Base-by-base conservation (phyloP, 2,888 invertebrate species). In the Biston betularia region DNA sequence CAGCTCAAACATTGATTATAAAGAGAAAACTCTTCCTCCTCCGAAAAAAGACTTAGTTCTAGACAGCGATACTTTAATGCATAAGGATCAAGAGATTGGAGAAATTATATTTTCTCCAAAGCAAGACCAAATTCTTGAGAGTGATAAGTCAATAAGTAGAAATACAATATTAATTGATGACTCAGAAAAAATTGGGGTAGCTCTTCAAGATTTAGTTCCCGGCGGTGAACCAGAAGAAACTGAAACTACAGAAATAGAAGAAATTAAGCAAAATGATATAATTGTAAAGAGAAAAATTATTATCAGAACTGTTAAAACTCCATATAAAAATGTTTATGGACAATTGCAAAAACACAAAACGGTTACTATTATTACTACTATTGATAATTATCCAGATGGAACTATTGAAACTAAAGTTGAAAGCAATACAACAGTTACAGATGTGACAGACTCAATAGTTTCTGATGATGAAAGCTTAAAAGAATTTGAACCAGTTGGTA, bases 401-500 rank as follows among this genome's bases (percentile, higher is more conserved):
- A 72, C 76, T n/a, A 52, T 71, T 6, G 70, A 68, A 65, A 78
- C 77, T 10, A 76, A 77, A 48, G 75, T 77, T 6, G 80, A 80
- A 70, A 77, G 76, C 12, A 80, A 75, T 70, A 79, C 81, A 38
- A 68, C 71, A 40, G 70, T 80, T n/a, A 68, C 71, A 53, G 80
- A 83, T 50, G 38, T 66, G 14, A 46, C 57, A 42, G 60, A 61
- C 7, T 56, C 53, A 10, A 44, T 65, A 67, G 76, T 80, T 40
- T 52, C 63, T 48, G 72, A 76, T 6, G 78, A 83, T 44, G 80
- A 81, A 64, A 67, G 69, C 56, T 70, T 81, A 11, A 78, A 79
- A 72, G 88, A 81, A 7, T 89, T 86, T 73, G 77, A 82, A 54
- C 48, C 66, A 64, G 58, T 78, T 14, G 84, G 82, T n/a, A 76